These are phyloP conservation scores for Coregonus suidteri DNA, from an alignment of 2,797 vertebrate species.

Conservation along the genomic window DNA sequence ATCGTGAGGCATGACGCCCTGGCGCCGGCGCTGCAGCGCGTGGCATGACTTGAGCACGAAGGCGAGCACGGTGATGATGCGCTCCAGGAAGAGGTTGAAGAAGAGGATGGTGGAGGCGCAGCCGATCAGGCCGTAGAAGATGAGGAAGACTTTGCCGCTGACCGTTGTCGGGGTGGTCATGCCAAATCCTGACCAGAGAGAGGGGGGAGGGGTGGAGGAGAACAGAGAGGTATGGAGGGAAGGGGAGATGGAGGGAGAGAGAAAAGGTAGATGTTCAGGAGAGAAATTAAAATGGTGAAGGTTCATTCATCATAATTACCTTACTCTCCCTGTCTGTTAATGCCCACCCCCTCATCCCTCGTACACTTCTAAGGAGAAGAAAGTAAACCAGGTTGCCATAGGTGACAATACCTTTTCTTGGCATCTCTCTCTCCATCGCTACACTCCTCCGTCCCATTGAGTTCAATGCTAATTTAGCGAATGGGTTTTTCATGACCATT, in stretches of 20 bases:
- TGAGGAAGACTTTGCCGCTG: slow-evolving; percentile 84
- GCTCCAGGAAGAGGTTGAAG: slow-evolving; percentile 88
- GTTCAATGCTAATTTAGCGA: slow-evolving; percentile 38
- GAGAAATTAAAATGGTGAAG: neutral
- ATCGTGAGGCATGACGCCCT: slow-evolving; percentile 63
- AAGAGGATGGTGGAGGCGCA: slow-evolving; percentile 86
- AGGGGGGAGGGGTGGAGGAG: neutral
- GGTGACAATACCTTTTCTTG: slow-evolving; percentile 4
- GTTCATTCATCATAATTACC: neutral
- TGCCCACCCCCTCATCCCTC: neutral
- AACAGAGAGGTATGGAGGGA: neutral
- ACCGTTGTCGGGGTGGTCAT: slow-evolving; percentile 85
- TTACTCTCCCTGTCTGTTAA: neutral
- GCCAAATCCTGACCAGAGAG: slow-evolving; percentile 77
- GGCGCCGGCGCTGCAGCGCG: slow-evolving; percentile 74
- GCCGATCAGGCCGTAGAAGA: slow-evolving; percentile 85
- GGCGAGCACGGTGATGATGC: slow-evolving; percentile 83
- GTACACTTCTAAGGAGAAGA: neutral
- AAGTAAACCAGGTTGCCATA: neutral
- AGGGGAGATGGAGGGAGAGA: neutral
- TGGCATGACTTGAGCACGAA: slow-evolving; percentile 79
- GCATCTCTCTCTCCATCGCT: neutral
- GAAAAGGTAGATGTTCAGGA: neutral
- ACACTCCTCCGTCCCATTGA: neutral
- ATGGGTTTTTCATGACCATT: slow-evolving; percentile 25